Evolutionary conservation across 2,888 invertebrate species (phyloP), one percentile per base, ranked within the genome.

Genomic region (Vanessa cardui): DNA sequence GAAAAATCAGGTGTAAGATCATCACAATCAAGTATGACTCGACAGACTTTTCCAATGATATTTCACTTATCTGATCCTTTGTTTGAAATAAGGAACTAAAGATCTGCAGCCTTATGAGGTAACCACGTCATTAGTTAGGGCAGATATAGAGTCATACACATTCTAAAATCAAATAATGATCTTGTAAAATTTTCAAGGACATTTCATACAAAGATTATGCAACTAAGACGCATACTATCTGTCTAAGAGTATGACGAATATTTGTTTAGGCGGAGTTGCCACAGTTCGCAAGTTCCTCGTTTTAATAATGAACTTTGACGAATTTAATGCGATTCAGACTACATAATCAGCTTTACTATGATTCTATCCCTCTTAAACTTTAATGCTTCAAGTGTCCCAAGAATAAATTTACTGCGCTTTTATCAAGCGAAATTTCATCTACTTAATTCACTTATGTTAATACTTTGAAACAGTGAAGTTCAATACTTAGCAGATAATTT

Each of bases 271-370:
- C 62, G 54, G 60, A 66, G 58, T 66, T 67, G 58, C 49, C 58
- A 69, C 68, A 58, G 33, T 72, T 72, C 58, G 62, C 56, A 69
- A 73, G 66, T 72, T 62, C 39, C 56, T 60, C 58, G 73, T 67
- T 62, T 70, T 62, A 65, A 70, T 66, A 64, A 63, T 68, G 62
- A 73, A 75, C 71, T 75, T 75, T 73, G 72, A 75, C 72, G 72
- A 74, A 72, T 65, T 74, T 72, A 73, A 74, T 70, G 67, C 67
- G 66, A 66, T 64, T 71, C 69, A 69, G 68, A 64, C 72, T 69
- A 52, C 62, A 66, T 69, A 73, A 73, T 71, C 69, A 60, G 69
- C 73, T 71, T 73, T 68, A 58, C 60, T 62, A 59, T 64, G 69
- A 73, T 62, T 72, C 67, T 64, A 71, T 71, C 66, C 66, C 47